A percentile compares a stretch with the other conserved stretches of the same genome.
These are phyloP conservation scores for Tetheella fluctuosa DNA, from an alignment of 2,888 invertebrate genomes.

Conservation along the genomic window DNA sequence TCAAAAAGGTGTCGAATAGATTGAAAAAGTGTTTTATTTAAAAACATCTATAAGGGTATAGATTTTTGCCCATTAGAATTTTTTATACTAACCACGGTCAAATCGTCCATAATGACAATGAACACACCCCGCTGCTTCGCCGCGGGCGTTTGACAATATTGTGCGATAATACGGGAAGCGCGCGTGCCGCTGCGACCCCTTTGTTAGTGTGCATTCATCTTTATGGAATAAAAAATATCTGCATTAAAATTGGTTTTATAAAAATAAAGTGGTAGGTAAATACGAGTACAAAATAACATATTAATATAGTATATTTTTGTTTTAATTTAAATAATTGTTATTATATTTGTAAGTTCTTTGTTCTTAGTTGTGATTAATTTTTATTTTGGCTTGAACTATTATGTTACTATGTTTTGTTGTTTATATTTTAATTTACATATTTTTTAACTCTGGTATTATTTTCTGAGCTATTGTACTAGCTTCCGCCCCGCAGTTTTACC, in stretches of 20 bases:
- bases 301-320: too few relatives aligned
- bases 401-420: too few relatives aligned
- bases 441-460: too few relatives aligned
- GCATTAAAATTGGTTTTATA: neutral
- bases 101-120: conserved; percentile 29
- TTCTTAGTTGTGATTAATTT: too few relatives aligned
- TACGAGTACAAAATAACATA: too few relatives aligned
- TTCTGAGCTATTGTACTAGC: too few relatives aligned
- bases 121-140: conserved; percentile 51
- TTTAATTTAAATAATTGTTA: too few relatives aligned
- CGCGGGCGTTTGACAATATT: conserved; percentile 61
- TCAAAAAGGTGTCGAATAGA: neutral
- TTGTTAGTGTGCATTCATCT: conserved; percentile 31
- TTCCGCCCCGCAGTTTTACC: too few relatives aligned
- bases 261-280: too few relatives aligned
- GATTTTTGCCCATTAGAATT: conserved; percentile 24
- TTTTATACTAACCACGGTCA: conserved; percentile 43
- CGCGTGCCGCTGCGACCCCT: conserved; percentile 53
- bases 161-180: conserved; percentile 50
- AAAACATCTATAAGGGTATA: conserved; percentile 3
- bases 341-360: too few relatives aligned
- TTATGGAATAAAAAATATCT: neutral
- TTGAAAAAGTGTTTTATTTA: neutral
- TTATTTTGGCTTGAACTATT: too few relatives aligned
- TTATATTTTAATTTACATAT: too few relatives aligned